These are phyloP conservation scores for Diadegma fenestrale DNA, from an alignment of 2,888 invertebrate species.

Conservation along the genomic window DNA sequence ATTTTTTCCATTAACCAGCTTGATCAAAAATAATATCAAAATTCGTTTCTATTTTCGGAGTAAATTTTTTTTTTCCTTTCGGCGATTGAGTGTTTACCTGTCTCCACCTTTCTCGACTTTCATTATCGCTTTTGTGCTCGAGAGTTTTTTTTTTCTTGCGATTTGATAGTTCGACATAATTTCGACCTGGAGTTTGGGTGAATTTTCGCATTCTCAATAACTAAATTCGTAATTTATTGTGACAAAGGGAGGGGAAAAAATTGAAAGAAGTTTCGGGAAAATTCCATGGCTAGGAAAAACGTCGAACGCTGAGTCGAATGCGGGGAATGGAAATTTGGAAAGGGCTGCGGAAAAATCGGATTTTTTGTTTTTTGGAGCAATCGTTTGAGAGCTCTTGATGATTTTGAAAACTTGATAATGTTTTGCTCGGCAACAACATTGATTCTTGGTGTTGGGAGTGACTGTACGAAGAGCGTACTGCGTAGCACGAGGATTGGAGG, in stretches of 20 bases:
- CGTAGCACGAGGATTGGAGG: constrained; percentile 3
- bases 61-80: background rate
- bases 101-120: background rate
- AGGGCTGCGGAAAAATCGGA: background rate
- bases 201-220: background rate
- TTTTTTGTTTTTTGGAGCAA: background rate
- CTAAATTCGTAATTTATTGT: background rate
- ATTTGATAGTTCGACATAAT: background rate
- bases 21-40: no score
- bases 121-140: background rate
- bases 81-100: background rate
- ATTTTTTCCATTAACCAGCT: background rate
- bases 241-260: no score
- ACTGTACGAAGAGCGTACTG: constrained; percentile 13
- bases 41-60: background rate
- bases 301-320: background rate
- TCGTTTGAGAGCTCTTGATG: background rate
- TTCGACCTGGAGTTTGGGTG: background rate
- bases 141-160: background rate
- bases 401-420: background rate
- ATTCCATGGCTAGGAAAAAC: background rate
- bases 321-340: background rate
- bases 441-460: constrained; percentile 13
- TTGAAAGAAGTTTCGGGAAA: background rate
- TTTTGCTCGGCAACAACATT: background rate